These are phyloP conservation scores for Daboia siamensis DNA, from an alignment of 2,113 vertebrate genomes.

Conservation along the genomic window DNA sequence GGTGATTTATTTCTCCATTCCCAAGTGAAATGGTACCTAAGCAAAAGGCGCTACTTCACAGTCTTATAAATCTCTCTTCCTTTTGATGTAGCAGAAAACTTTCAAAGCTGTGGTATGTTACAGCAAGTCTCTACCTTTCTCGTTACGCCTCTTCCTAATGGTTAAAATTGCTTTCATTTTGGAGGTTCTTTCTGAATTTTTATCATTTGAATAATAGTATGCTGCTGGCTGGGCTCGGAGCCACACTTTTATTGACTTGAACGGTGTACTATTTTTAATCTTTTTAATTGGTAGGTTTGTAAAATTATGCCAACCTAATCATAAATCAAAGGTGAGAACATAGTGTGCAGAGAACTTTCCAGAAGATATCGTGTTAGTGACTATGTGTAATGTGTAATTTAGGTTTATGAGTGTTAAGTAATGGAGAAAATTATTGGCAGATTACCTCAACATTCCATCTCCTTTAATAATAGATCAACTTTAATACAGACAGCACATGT, in stretches of 20 bases:
- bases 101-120: not conserved
- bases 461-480: not conserved
- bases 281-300: not conserved
- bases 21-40: not conserved
- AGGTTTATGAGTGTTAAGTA: not conserved
- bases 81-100: not conserved
- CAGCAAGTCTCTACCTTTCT: not conserved
- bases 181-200: not conserved
- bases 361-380: not conserved
- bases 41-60: too few species aligned
- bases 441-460: not conserved
- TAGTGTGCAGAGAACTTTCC: not conserved
- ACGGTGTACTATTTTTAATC: not conserved
- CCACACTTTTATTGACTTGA: not conserved
- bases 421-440: not conserved
- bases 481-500: not conserved
- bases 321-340: not conserved
- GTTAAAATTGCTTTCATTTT: not conserved
- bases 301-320: not conserved
- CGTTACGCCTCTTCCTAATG: not conserved
- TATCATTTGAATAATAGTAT: not conserved
- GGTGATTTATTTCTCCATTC: not conserved
- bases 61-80: not conserved
- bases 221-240: not conserved
- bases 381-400: not conserved